A percentile compares a stretch with the other conserved stretches of the same genome.
Evolutionary conservation across 2,797 vertebrate species (phyloP).

Genomic region (Micromesistius poutassou): DNA sequence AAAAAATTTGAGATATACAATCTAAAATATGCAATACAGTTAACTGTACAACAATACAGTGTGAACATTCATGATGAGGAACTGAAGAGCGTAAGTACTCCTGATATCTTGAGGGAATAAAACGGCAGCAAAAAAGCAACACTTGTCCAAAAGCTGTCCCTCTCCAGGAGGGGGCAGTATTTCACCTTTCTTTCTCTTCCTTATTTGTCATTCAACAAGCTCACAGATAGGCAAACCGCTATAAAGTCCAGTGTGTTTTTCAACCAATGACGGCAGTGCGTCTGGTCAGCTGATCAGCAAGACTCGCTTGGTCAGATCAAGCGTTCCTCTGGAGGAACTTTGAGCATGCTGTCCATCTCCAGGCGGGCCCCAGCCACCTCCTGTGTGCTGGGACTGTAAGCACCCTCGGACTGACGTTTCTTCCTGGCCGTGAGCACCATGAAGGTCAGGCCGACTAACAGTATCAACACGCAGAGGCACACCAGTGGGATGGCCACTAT

Average conservation of each 20-base stretch:
- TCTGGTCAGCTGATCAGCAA: neutral
- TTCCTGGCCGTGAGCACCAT: constrained; percentile 87
- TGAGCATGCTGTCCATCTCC: constrained; percentile 97
- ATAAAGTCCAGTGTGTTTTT: constrained; percentile 14
- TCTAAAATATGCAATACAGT: neutral
- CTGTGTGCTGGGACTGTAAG: constrained; percentile 91
- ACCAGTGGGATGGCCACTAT: constrained; percentile 84
- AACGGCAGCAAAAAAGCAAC: constrained; percentile 7
- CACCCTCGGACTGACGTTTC: constrained; percentile 91
- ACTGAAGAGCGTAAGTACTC: neutral
- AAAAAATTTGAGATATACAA: neutral
- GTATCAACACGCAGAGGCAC: constrained; percentile 81
- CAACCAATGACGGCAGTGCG: constrained; percentile 16
- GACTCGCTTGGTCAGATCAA: constrained; percentile 76
- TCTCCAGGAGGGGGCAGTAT: constrained; percentile 27
- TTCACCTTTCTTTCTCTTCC: neutral
- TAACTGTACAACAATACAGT: neutral
- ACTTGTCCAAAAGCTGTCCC: constrained; percentile 18
- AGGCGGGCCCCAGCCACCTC: constrained; percentile 91
- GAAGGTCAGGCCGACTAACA: constrained; percentile 79
- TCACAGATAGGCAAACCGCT: neutral
- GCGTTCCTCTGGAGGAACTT: constrained; percentile 92
- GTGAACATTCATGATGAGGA: neutral
- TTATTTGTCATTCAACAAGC: neutral
- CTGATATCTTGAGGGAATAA: neutral